phyloP scores from a whole-genome alignment of 2,797 vertebrate genomes.

The Nannoperca australis region DNA sequence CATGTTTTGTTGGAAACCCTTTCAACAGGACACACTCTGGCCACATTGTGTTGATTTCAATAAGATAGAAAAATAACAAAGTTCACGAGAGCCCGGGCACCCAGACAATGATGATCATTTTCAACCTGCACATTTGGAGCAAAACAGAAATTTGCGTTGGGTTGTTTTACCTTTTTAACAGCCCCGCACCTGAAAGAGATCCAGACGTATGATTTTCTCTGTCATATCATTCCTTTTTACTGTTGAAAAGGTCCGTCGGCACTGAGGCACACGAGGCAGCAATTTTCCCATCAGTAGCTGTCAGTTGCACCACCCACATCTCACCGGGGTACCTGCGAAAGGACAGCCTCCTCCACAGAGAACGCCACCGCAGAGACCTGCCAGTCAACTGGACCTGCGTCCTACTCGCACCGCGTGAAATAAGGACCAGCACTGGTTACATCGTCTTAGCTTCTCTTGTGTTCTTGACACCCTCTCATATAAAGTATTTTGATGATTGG shows the following conservation, averaged over 20 bases:
- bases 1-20: conserved; percentile 7
- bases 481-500: background rate
- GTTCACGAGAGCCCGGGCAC: no score
- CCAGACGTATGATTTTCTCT: conserved; percentile 38
- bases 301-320: conserved; percentile 43
- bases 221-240: conserved; percentile 23
- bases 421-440: background rate
- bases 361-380: conserved; percentile 12
- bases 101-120: conserved; percentile 11
- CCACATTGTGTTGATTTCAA: conserved; percentile 19
- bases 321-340: conserved; percentile 23
- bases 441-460: conserved; percentile 12
- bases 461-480: conserved; percentile 16
- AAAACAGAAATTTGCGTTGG: conserved; percentile 28
- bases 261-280: conserved; percentile 24
- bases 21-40: background rate
- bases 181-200: background rate
- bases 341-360: conserved; percentile 25
- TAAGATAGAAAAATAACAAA: conserved; percentile 5
- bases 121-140: background rate
- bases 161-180: conserved; percentile 18
- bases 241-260: conserved; percentile 19
- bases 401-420: conserved; percentile 8
- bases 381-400: conserved; percentile 24
- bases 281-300: conserved; percentile 57